Evolutionary conservation across 2,888 invertebrate species (phyloP), one percentile per base, ranked within the genome.

Genomic region (Sphaerophoria taeniata): DNA sequence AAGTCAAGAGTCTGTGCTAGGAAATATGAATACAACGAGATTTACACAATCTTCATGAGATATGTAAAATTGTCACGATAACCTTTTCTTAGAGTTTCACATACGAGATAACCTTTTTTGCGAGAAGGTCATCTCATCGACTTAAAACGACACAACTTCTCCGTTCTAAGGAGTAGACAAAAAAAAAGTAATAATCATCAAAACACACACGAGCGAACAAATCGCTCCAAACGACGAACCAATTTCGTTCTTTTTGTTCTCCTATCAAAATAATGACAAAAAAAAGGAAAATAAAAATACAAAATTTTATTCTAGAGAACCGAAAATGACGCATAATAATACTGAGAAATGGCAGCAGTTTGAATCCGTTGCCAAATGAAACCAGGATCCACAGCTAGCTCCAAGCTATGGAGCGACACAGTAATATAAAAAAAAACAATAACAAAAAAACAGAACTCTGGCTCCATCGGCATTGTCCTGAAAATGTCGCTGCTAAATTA

Each of bases 171-270:
- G 6, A 39, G n/a, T 24, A 60, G 51, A 47, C 39, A 36, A 11
- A 65, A 67, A n/a, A n/a, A n/a, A n/a, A n/a, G n/a, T n/a, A n/a
- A 60, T 43, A 39, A 58, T 36, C 45, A 65, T 74, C 55, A 77
- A 71, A n/a, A 71, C 7, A 67, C 45, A 58, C 51, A 45, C 45
- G 49, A 39, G 47, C 39, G 47, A 63, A 33, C 12, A 58, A 72
- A 72, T 12, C 72, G 60, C 71, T 80, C 14, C n/a, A 75, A 71
- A 71, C 67, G n/a, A n/a, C n/a, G n/a, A n/a, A n/a, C n/a, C n/a
- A n/a, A n/a, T n/a, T n/a, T n/a, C n/a, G n/a, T n/a, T n/a, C n/a
- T n/a, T n/a, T n/a, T n/a, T n/a, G 63, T n/a, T n/a, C n/a, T n/a
- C n/a, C n/a, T n/a, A n/a, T 56, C 56, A 60, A 60, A 65, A 63